These are phyloP conservation scores for Mesorhabditis sp. DNA, from an alignment of 2,888 invertebrate genomes.

Conservation along the genomic window DNA sequence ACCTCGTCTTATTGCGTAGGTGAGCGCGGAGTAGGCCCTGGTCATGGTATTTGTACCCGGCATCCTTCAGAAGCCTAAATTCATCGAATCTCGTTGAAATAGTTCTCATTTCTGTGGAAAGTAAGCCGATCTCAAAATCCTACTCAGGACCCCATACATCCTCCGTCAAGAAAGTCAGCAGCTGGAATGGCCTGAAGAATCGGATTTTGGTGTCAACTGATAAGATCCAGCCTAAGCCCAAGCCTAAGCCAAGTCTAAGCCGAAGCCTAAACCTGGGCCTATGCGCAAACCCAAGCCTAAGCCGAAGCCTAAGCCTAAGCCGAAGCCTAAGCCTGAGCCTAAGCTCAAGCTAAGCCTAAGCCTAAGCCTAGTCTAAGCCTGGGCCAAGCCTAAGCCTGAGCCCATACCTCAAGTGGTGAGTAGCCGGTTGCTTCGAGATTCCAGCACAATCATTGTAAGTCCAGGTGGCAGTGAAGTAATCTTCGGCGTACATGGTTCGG, in stretches of 20 bases:
- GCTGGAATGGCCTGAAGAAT: slow-evolving; percentile 2
- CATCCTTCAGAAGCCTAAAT: neutral
- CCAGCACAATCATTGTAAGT: neutral
- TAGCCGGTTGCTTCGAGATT: neutral
- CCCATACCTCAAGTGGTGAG: neutral
- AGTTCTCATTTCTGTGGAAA: neutral
- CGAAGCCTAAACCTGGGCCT: too few species aligned
- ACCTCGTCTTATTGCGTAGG: slow-evolving; percentile 6
- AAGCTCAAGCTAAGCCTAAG: too few species aligned
- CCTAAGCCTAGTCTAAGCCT: too few species aligned
- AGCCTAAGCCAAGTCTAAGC: too few species aligned
- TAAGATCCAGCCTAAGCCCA: too few species aligned
- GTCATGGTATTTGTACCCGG: neutral
- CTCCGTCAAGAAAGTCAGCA: neutral
- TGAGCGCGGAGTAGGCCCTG: neutral
- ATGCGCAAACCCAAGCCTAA: too few species aligned
- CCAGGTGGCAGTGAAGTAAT: neutral
- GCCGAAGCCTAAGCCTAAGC: too few species aligned
- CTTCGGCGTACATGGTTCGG: neutral
- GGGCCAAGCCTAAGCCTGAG: too few species aligned
- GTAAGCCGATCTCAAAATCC: too few species aligned
- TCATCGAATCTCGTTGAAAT: neutral
- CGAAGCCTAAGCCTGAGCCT: too few species aligned
- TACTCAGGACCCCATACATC: neutral
- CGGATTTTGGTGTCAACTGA: too few species aligned